Evolutionary conservation across 2,888 invertebrate species (phyloP), one percentile per base, ranked within the genome.

Genomic region (Caenorhabditis sinica): DNA sequence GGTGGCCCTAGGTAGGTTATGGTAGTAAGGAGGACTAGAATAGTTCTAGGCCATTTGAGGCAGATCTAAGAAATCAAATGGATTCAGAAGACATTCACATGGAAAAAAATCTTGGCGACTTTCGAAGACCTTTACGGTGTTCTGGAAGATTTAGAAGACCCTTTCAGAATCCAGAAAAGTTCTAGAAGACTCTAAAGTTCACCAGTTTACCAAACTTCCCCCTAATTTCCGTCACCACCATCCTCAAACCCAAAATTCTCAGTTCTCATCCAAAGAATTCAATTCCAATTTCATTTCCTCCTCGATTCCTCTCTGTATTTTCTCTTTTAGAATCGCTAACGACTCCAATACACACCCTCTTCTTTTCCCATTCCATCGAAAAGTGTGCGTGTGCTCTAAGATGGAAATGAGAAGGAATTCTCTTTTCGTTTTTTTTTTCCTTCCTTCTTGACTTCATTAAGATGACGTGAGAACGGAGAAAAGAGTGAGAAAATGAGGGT

Each of bases 341-440:
- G 66, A 66, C 66, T 66, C 33, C 63, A 65, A 43, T 66, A 30
- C 66, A 45, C 65, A 43, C 20, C 25, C n/a, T 43, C 25, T 43
- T 25, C 25, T 2, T 15, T 58, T 61, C 36, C 36, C 43, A 20
- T 40, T 63, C 61, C 45, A 65, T 43, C 65, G n/a, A 65, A 65
- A 49, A 65, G 68, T 68, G 68, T 51, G 68, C 30, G 68, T 33
- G 20, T 20, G 28, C 23, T 28, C 13, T 56, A 23, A 68, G 53
- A 68, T 68, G 68, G 68, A 68, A 68, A 68, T 51, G 68, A 68
- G 68, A 49, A 51, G 53, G 25, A 53, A 53, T 25, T 65, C 40
- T 49, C 49, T 20, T n/a, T n/a, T 49, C 17, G 17, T 51, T 49
- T 20, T 17, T 20, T 17, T 45, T 17, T 8, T 15, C 20, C 20